Percentiles rank a stretch among this genome's conserved stretches.
These are phyloP conservation scores for Drosophila phalerata DNA, from an alignment of 2,888 invertebrate genomes.

Conservation along the genomic window DNA sequence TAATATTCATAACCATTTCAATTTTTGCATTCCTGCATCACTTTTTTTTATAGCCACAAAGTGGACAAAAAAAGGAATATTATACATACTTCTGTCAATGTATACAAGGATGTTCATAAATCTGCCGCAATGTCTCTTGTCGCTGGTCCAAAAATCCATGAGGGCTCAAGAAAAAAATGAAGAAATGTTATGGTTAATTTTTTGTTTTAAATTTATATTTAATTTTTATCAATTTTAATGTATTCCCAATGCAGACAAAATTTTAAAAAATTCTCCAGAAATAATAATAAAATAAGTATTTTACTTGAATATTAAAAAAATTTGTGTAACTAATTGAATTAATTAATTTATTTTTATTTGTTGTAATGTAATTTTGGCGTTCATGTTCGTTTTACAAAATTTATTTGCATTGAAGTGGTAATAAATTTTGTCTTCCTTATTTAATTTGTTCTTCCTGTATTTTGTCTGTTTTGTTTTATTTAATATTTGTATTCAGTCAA, in stretches of 20 bases:
- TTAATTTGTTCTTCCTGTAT: background rate
- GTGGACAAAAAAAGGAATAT: conserved; percentile 13
- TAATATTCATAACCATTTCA: conserved; percentile 50
- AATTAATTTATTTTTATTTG: too few species aligned
- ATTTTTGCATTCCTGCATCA: conserved; percentile 40
- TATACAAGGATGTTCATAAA: conserved; percentile 4
- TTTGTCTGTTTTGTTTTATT: background rate
- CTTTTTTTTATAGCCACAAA: conserved; percentile 10
- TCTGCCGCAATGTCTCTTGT: conserved; percentile 2
- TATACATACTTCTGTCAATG: conserved; percentile 8
- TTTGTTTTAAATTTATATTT: background rate
- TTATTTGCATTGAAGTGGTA: too few species aligned
- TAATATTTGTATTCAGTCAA: conserved; percentile 6
- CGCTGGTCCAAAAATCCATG: background rate
- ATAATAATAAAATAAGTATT: too few species aligned
- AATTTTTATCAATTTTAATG: background rate
- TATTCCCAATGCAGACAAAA: too few species aligned
- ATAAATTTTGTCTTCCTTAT: too few species aligned
- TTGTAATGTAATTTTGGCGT: too few species aligned
- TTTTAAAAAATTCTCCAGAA: too few species aligned
- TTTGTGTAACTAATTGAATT: too few species aligned
- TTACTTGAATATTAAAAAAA: too few species aligned
- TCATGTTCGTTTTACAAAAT: too few species aligned
- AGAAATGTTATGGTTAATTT: background rate
- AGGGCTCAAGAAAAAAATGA: background rate